Evolutionary conservation across 1,140 invertebrate species (phyloP).

Genomic region (Limonius californicus): DNA sequence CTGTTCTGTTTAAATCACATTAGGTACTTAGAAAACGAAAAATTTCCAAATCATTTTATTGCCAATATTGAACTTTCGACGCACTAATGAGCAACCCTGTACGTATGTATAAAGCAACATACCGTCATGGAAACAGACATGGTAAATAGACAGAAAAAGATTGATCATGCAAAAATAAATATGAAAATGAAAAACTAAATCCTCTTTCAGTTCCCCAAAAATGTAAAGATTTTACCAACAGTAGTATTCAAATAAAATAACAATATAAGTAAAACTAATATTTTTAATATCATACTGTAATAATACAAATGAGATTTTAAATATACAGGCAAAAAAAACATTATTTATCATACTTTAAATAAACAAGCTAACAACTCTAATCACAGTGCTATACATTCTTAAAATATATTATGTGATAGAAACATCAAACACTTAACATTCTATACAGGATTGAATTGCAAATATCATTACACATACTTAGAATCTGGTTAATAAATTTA

Average conservation of each 20-base stretch:
- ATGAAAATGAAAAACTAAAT: too few species aligned
- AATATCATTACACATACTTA: slow-evolving; percentile 17
- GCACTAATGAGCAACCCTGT: too few species aligned
- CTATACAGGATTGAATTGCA: slow-evolving; percentile 14
- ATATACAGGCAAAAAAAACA: slow-evolving; percentile 33
- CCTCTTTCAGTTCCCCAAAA: too few species aligned
- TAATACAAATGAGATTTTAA: slow-evolving; percentile 34
- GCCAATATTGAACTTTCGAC: too few species aligned
- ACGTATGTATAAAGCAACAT: too few species aligned
- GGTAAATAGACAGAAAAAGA: too few species aligned
- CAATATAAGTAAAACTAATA: slow-evolving; percentile 31
- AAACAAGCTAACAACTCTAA: slow-evolving; percentile 36
- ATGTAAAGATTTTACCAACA: too few species aligned
- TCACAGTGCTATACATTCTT: slow-evolving; percentile 38
- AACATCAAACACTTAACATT: slow-evolving; percentile 32
- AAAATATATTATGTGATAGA: slow-evolving; percentile 27
- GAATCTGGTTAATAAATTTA: slow-evolving; percentile 21
- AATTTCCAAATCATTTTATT: too few species aligned
- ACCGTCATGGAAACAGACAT: too few species aligned
- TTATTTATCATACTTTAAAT: background rate
- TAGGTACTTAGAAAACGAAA: too few species aligned
- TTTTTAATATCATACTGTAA: slow-evolving; percentile 32
- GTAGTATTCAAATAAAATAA: slow-evolving; percentile 8
- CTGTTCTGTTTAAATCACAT: too few species aligned
- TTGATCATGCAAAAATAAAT: too few species aligned